phyloP scores from a whole-genome alignment of 2,797 vertebrate species.

The Chromis chromis region DNA sequence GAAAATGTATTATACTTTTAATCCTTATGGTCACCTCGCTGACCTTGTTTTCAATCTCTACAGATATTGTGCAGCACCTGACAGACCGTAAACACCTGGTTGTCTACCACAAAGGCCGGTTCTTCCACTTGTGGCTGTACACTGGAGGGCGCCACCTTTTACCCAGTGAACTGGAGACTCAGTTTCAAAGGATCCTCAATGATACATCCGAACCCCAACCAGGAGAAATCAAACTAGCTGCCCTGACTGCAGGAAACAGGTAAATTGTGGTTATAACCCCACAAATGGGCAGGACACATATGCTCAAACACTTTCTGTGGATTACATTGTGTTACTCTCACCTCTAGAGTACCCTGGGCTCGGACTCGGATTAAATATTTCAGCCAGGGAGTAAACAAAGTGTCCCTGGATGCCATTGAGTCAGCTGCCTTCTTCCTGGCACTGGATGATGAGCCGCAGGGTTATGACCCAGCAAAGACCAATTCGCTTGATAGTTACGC shows the following conservation, averaged over 20 bases:
- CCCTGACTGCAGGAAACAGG: slow-evolving; percentile 93
- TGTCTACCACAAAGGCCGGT: slow-evolving; percentile 92
- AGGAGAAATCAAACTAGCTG: slow-evolving; percentile 90
- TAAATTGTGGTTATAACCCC: slow-evolving; percentile 46
- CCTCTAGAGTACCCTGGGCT: slow-evolving; percentile 90
- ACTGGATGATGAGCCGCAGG: slow-evolving; percentile 89
- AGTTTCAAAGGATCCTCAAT: slow-evolving; percentile 93
- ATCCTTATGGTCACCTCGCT: neutral
- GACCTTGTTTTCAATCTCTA: slow-evolving; percentile 1
- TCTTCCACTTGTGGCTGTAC: slow-evolving; percentile 93
- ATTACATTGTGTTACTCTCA: neutral
- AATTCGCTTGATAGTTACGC: slow-evolving; percentile 89
- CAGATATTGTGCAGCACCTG: slow-evolving; percentile 90
- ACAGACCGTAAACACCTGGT: slow-evolving; percentile 91
- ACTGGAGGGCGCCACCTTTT: slow-evolving; percentile 89
- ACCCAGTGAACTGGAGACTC: slow-evolving; percentile 91
- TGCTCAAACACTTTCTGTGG: neutral
- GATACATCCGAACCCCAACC: slow-evolving; percentile 88
- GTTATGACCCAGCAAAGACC: slow-evolving; percentile 73
- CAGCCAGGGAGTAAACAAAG: slow-evolving; percentile 86
- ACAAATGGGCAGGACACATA: neutral
- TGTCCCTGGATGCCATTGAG: slow-evolving; percentile 88
- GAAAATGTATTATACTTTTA: neutral
- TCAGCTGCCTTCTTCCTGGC: slow-evolving; percentile 92
- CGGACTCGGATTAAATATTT: slow-evolving; percentile 89